phyloP scores from a whole-genome alignment of 1,140 invertebrate genomes.

The Drosophila paulistorum region DNA sequence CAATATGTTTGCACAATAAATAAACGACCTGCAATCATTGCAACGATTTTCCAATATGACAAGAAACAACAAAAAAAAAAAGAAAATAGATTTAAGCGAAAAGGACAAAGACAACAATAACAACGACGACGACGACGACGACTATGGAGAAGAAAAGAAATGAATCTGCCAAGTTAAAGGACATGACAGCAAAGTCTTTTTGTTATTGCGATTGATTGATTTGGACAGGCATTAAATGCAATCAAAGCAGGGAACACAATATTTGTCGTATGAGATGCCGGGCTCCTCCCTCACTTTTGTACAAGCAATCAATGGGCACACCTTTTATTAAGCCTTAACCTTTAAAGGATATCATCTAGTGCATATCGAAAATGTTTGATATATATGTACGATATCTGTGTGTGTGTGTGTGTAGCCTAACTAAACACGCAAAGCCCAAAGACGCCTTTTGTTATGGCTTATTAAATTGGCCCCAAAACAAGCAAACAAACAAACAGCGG shows the following conservation, averaged over 20 bases:
- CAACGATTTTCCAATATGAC: slow-evolving; percentile 33
- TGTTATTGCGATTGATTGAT: slow-evolving; percentile 47
- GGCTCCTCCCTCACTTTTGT: slow-evolving; percentile 5
- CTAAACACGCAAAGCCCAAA: slow-evolving; percentile 40
- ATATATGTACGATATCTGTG: slow-evolving; percentile 27
- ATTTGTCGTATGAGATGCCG: slow-evolving; percentile 39
- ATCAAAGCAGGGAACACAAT: slow-evolving; percentile 45
- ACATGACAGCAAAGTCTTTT: slow-evolving; percentile 14
- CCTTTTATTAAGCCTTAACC: slow-evolving; percentile 16
- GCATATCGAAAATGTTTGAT: slow-evolving; percentile 6
- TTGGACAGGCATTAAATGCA: slow-evolving; percentile 52
- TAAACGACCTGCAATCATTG: slow-evolving; percentile 57
- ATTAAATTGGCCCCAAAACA: slow-evolving; percentile 32
- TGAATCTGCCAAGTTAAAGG: slow-evolving; percentile 23
- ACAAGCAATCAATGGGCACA: slow-evolving; percentile 30
- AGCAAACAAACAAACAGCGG: slow-evolving; percentile 55
- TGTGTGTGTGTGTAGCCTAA: slow-evolving; percentile 32
- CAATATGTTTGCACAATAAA: slow-evolving; percentile 49
- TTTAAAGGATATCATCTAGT: slow-evolving; percentile 12
- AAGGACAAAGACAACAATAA: not conserved
- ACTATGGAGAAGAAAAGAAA: not conserved
- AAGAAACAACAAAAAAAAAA: not conserved
- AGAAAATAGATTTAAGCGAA: slow-evolving; percentile 35
- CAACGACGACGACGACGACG: too few relatives aligned
- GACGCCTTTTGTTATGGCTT: slow-evolving; percentile 39